phyloP scores from a whole-genome alignment of 2,113 vertebrate genomes.

The Amazona vittata region DNA sequence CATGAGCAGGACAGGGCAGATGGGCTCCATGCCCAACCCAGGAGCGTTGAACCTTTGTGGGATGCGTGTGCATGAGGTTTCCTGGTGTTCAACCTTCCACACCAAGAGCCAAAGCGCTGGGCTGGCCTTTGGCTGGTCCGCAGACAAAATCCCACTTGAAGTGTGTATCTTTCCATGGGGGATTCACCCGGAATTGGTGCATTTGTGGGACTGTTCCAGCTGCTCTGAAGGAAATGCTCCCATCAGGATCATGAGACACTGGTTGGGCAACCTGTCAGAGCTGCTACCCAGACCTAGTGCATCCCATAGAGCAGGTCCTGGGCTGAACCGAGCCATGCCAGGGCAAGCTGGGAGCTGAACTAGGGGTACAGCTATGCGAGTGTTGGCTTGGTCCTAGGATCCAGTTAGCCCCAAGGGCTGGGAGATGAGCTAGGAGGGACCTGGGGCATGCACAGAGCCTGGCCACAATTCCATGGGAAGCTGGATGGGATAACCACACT shows the following conservation, averaged over 20 bases:
- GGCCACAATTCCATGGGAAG: neutral
- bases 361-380: fast-evolving
- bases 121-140: neutral
- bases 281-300: neutral
- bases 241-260: neutral
- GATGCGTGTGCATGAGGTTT: neutral
- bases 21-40: neutral
- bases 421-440: neutral
- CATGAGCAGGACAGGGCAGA: fast-evolving
- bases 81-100: neutral
- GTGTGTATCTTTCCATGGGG: fast-evolving
- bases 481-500: fast-evolving
- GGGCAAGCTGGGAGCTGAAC: neutral
- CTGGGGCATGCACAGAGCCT: neutral
- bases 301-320: neutral
- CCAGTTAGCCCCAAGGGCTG: neutral
- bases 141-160: neutral
- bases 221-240: fast-evolving
- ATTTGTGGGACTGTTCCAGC: fast-evolving
- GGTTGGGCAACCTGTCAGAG: neutral
- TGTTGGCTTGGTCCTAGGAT: neutral
- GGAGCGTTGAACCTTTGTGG: neutral
- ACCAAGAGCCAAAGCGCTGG: fast-evolving
- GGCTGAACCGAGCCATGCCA: neutral
- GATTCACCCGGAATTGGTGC: fast-evolving